phyloP scores from a whole-genome alignment of 2,888 invertebrate species.

The Cephus spinipes region DNA sequence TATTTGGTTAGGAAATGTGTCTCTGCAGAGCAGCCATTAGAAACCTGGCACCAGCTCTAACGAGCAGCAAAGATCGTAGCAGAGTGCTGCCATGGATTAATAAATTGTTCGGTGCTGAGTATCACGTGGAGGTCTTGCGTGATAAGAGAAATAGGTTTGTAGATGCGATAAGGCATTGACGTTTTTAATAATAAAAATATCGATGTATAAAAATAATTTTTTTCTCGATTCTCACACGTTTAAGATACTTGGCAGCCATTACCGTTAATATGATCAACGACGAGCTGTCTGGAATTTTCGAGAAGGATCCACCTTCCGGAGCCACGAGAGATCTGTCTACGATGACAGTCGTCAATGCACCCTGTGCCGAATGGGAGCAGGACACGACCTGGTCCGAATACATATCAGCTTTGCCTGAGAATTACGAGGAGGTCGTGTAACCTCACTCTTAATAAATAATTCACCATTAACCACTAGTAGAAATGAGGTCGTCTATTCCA shows the following conservation, averaged over 20 bases:
- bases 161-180: not conserved
- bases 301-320: slow-evolving; percentile 58
- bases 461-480: too few species aligned
- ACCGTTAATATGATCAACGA: slow-evolving; percentile 65
- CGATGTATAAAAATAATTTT: not conserved
- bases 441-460: not conserved
- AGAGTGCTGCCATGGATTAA: slow-evolving; percentile 66
- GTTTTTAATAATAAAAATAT: not conserved
- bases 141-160: slow-evolving; percentile 68
- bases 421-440: slow-evolving; percentile 33
- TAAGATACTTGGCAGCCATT: slow-evolving; percentile 64
- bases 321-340: slow-evolving; percentile 59
- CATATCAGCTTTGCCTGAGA: slow-evolving; percentile 59
- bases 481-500: slow-evolving; percentile 14
- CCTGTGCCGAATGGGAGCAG: slow-evolving; percentile 66
- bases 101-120: slow-evolving; percentile 68
- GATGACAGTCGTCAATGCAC: slow-evolving; percentile 46
- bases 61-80: slow-evolving; percentile 58
- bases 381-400: slow-evolving; percentile 67
- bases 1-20: too few species aligned
- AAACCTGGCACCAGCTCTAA: slow-evolving; percentile 63
- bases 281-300: slow-evolving; percentile 63
- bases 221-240: slow-evolving; percentile 7
- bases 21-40: slow-evolving; percentile 60
- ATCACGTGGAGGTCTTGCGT: slow-evolving; percentile 65